phyloP scores from a whole-genome alignment of 2,113 vertebrate species.

The Aphyosemion australe region DNA sequence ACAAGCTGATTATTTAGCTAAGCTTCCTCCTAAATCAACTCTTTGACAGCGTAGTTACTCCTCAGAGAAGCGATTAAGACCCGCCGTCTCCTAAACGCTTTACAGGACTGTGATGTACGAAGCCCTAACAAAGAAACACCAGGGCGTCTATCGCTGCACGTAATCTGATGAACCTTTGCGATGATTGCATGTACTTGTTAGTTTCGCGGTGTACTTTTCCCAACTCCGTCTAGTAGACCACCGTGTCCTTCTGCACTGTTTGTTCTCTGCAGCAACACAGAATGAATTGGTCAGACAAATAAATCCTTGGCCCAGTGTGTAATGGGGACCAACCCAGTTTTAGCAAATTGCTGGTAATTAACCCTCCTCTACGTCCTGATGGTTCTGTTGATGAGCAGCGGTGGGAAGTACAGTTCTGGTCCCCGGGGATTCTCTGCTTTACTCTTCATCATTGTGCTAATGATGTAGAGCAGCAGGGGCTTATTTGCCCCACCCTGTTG shows the following conservation, averaged over 20 bases:
- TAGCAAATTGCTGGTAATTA: conserved; percentile 33
- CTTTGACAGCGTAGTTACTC: conserved; percentile 14
- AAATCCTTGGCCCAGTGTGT: conserved; percentile 15
- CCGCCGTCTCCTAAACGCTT: conserved; percentile 6
- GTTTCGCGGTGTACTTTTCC: conserved; percentile 18
- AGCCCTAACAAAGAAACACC: conserved; percentile 1
- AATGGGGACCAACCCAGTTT: conserved; percentile 40
- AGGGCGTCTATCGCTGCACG: conserved; percentile 26
- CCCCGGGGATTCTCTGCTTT: conserved; percentile 18
- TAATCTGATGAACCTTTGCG: conserved; percentile 20
- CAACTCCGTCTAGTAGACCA: not conserved
- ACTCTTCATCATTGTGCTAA: conserved; percentile 60
- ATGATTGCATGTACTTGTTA: conserved; percentile 25
- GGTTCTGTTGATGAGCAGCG: conserved; percentile 18
- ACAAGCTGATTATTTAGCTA: conserved; percentile 50
- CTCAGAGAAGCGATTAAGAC: conserved; percentile 27
- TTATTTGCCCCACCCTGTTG: conserved; percentile 3
- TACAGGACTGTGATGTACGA: conserved; percentile 9
- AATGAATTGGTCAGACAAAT: conserved; percentile 28
- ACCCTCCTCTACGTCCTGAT: conserved; percentile 7
- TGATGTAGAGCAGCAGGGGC: conserved; percentile 37
- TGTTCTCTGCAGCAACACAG: conserved; percentile 38
- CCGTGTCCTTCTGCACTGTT: conserved; percentile 10
- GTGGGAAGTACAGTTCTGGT: conserved; percentile 14
- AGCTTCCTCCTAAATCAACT: conserved; percentile 20